These are phyloP conservation scores for Callaeas wilsoni DNA, from an alignment of 2,113 vertebrate species.

Conservation along the genomic window DNA sequence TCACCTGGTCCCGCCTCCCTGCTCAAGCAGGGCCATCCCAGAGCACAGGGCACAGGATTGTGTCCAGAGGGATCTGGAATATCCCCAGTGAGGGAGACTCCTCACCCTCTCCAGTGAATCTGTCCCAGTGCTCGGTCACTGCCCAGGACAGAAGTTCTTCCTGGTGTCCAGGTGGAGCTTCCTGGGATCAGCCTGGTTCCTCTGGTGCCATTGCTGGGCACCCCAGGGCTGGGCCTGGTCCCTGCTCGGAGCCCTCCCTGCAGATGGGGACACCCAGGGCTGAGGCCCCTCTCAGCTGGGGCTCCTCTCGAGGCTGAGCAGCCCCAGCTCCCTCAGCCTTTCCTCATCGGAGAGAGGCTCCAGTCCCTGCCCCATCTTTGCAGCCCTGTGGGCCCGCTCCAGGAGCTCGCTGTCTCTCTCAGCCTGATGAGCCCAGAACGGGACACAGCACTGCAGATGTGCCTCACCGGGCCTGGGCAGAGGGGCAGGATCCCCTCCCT, in stretches of 20 bases:
- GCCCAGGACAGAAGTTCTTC: neutral
- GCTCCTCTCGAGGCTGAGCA: neutral
- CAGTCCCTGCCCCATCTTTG: neutral
- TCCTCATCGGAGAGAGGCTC: neutral
- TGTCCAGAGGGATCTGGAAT: neutral
- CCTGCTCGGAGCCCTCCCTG: neutral
- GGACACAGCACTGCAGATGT: neutral
- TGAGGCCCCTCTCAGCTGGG: neutral
- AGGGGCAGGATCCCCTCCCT: neutral
- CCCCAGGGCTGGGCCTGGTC: neutral
- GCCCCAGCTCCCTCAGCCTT: neutral
- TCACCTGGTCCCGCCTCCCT: neutral
- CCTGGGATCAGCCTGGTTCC: neutral
- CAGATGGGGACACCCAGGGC: neutral
- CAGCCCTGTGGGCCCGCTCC: fast-evolving
- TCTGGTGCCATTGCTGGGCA: neutral
- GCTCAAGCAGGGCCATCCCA: neutral
- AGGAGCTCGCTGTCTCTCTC: neutral
- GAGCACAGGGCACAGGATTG: neutral
- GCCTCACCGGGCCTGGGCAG: neutral
- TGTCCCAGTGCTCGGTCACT: fast-evolving
- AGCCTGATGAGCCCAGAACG: neutral
- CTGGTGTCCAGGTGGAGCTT: fast-evolving
- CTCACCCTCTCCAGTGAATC: neutral
- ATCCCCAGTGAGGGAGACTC: neutral